phyloP scores from a whole-genome alignment of 2,113 vertebrate genomes.

The Heptranchias perlo region DNA sequence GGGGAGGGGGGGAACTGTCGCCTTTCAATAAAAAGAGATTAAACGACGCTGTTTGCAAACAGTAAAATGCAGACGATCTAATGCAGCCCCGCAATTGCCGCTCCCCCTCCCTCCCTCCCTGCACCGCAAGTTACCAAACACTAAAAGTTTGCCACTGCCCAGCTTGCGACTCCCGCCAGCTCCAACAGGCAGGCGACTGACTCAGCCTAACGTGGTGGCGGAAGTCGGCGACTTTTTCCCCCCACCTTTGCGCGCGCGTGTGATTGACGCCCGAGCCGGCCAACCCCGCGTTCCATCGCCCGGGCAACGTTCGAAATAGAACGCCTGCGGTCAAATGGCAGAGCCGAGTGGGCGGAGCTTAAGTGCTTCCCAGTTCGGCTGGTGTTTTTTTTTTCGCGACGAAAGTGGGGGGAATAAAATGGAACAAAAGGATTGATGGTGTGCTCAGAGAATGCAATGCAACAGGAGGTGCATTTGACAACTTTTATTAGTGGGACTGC shows the following conservation, averaged over 20 bases:
- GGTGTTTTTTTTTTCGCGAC: no score
- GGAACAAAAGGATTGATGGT: neutral
- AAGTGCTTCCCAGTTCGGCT: neutral
- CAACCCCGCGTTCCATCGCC: neutral
- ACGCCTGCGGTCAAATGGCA: neutral
- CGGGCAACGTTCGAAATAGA: slow-evolving; percentile 32
- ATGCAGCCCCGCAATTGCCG: neutral
- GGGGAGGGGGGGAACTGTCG: neutral
- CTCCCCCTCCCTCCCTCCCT: no score
- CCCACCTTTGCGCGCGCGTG: neutral
- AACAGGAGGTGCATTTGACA: neutral
- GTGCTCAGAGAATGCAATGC: neutral
- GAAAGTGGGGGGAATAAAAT: neutral
- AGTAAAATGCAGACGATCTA: neutral
- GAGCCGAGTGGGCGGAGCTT: neutral
- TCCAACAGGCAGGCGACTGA: neutral
- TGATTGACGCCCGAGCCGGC: neutral
- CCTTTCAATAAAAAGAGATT: neutral
- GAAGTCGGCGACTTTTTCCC: neutral
- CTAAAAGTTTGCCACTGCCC: no score
- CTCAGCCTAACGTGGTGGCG: neutral
- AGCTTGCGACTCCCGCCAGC: no score
- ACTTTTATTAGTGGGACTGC: neutral
- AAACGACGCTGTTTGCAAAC: neutral
- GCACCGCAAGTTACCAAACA: neutral